Base-by-base conservation (phyloP, 2,797 vertebrate species). In the Falco biarmicus region DNA sequence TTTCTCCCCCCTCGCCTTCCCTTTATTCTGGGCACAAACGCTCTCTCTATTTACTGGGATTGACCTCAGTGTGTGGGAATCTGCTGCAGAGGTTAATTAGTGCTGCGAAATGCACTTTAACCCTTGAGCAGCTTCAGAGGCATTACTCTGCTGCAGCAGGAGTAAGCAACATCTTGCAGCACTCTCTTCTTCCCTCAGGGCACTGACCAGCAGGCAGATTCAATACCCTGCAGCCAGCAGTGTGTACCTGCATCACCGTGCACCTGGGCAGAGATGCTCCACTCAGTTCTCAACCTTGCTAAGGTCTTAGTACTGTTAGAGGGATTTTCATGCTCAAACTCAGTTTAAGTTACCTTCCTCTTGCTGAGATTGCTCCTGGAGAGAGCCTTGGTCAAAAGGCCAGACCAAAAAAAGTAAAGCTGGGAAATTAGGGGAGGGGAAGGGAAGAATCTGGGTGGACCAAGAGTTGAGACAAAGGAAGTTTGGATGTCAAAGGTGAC, bases 51-150 rank as follows among this genome's bases (percentile, higher is more conserved):
- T 89, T 92, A 26, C 59, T 76, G 76, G 84, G 41, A 54, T 92
- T 63, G 90, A 50, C 54, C 94, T 81, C 92, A 95, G 80, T 69
- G 94, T 92, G 95, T 95, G 92, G 96, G 96, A 97, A 97, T 97
- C 84, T 96, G 84, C 81, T 61, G 57, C 87, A 78, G 94, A 97
- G 90, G 96, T 95, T 94, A 95, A 97, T 95, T 94, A 86, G 73
- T 93, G 88, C 59, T 89, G 81, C 87, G 56, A 74, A 82, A 34
- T 11, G 59, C 54, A 84, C 79, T 96, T 96, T 92, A 97, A 96
- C 89, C 82, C 96, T 95, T 69, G 81, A 85, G 84, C 57, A 78
- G 68, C 57, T 83, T 32, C 5, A 10, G 64, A 74, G n/a, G 48
- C 34, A 18, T 32, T 3, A 14, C 64, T 79, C 18, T 34, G 8